These are phyloP conservation scores for Tenodera sinensis DNA, from an alignment of 2,888 invertebrate species.

Conservation along the genomic window DNA sequence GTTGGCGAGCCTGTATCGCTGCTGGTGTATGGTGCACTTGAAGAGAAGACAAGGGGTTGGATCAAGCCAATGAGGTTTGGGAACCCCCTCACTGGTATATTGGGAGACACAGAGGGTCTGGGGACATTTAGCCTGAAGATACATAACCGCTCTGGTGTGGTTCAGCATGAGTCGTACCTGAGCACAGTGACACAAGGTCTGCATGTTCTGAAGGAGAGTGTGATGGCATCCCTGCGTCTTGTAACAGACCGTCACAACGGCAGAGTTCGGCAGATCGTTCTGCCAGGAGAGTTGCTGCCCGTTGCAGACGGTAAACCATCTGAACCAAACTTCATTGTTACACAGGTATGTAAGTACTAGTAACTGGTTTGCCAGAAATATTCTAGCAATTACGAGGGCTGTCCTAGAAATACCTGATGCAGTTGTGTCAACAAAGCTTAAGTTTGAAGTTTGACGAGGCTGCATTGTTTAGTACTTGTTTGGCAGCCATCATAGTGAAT, in stretches of 20 bases:
- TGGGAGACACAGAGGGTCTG: slow-evolving; percentile 73
- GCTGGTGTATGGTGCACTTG: slow-evolving; percentile 79
- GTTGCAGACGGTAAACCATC: slow-evolving; percentile 40
- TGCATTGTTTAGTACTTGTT: no score
- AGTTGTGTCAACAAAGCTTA: no score
- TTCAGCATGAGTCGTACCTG: slow-evolving; percentile 67
- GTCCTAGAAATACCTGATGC: no score
- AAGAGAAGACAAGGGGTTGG: slow-evolving; percentile 61
- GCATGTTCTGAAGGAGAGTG: slow-evolving; percentile 69
- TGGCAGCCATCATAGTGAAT: no score
- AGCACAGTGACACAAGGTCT: slow-evolving; percentile 68
- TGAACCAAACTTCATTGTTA: slow-evolving; percentile 69
- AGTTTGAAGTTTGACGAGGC: no score
- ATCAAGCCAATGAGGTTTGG: slow-evolving; percentile 47
- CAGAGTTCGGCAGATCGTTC: slow-evolving; percentile 52
- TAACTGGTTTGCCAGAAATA: not conserved
- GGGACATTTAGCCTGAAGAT: slow-evolving; percentile 69
- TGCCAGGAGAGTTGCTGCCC: slow-evolving; percentile 58
- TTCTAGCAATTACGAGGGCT: no score
- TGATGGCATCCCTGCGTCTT: slow-evolving; percentile 64
- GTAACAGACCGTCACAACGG: slow-evolving; percentile 50
- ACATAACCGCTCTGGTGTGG: slow-evolving; percentile 46
- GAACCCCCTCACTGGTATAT: slow-evolving; percentile 57
- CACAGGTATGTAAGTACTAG: slow-evolving; percentile 49
- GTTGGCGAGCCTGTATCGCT: slow-evolving; percentile 58